Evolutionary conservation across 2,797 vertebrate genomes (phyloP).

Genomic region (Iguana delicatissima): DNA sequence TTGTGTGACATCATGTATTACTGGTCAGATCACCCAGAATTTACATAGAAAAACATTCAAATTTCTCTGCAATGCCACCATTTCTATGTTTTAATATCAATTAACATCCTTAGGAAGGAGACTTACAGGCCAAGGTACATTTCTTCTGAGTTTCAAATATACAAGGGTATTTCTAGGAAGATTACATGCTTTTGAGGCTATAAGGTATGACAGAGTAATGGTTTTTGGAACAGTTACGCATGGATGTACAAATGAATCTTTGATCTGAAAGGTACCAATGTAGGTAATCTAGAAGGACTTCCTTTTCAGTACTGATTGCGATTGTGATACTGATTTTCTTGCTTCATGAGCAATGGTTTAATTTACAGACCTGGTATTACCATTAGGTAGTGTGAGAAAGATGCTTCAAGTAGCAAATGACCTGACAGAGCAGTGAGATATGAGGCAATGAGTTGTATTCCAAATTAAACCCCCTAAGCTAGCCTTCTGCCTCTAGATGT

Average conservation of each 20-base stretch:
- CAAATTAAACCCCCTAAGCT: not conserved
- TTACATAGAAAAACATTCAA: not conserved
- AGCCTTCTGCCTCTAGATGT: no score
- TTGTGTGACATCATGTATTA: not conserved
- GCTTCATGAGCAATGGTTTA: not conserved
- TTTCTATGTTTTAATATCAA: not conserved
- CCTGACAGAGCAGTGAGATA: not conserved
- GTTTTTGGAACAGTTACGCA: not conserved
- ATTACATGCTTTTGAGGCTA: not conserved
- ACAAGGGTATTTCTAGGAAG: not conserved
- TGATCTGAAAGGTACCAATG: not conserved
- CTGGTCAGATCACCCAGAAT: constrained; percentile 9
- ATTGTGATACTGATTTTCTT: no score
- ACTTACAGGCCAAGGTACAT: not conserved
- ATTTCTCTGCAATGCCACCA: not conserved
- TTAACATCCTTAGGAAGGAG: constrained; percentile 28
- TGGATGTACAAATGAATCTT: not conserved
- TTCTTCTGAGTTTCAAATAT: not conserved
- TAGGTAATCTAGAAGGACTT: not conserved
- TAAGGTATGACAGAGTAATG: not conserved
- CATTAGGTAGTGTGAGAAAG: not conserved
- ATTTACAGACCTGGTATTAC: not conserved
- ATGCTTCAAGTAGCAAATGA: not conserved
- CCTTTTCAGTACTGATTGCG: not conserved
- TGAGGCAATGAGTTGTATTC: not conserved